Evolutionary conservation across 1,140 invertebrate genomes (phyloP).

Genomic region (Euglossa dilemma): DNA sequence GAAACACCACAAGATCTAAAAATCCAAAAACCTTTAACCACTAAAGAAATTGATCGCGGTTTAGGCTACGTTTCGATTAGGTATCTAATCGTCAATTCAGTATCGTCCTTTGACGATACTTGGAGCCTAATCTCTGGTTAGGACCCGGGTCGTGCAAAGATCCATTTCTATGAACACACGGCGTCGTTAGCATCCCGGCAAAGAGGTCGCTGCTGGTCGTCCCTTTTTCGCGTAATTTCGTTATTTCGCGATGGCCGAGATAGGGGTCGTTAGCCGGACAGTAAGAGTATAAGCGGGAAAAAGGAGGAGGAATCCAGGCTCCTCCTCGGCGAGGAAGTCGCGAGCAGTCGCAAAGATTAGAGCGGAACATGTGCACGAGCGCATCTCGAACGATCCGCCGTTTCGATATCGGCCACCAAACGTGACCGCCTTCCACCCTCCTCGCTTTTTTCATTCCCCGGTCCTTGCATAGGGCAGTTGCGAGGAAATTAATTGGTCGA

Average conservation of each 20-base stretch:
- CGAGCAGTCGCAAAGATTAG: slow-evolving; percentile 62
- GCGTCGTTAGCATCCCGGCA: slow-evolving; percentile 38
- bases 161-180: slow-evolving; percentile 45
- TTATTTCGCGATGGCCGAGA: slow-evolving; percentile 76
- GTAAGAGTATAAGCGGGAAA: slow-evolving; percentile 46
- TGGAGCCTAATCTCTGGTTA: too few relatives aligned
- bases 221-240: slow-evolving; percentile 77
- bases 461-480: not conserved
- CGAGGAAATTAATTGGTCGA: slow-evolving; percentile 6
- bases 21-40: too few relatives aligned
- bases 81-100: too few relatives aligned
- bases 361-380: slow-evolving; percentile 61
- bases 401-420: slow-evolving; percentile 65
- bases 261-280: slow-evolving; percentile 66
- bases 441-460: not conserved
- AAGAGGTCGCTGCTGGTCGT: slow-evolving; percentile 39
- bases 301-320: slow-evolving; percentile 44
- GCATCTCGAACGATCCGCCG: slow-evolving; percentile 63
- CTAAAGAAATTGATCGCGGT: too few relatives aligned
- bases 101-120: too few relatives aligned
- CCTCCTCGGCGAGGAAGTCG: slow-evolving; percentile 32
- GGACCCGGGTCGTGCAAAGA: slow-evolving; percentile 3
- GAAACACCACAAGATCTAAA: too few relatives aligned
- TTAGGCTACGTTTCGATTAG: too few relatives aligned
- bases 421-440: slow-evolving; percentile 51